Percentiles rank a stretch among this genome's conserved stretches.
phyloP scores from a whole-genome alignment of 2,113 vertebrate species.

The Triplophysa tibetana region DNA sequence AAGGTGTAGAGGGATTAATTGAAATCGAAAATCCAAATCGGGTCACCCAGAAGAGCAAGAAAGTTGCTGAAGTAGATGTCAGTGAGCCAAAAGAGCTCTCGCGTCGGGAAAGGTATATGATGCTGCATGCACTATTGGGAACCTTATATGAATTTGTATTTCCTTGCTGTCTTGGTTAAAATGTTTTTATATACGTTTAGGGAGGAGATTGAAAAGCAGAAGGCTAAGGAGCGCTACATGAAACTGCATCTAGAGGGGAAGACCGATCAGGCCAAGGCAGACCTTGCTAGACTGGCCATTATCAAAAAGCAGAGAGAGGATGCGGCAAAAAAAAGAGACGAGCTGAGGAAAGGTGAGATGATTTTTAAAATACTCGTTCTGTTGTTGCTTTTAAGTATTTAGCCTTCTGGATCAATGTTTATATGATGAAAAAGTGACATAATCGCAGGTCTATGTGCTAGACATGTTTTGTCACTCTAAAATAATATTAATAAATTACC shows the following conservation, averaged over 20 bases:
- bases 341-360: conserved; percentile 75
- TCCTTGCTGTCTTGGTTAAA: not conserved
- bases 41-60: conserved; percentile 76
- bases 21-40: conserved; percentile 82
- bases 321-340: conserved; percentile 75
- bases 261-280: conserved; percentile 78
- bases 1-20: conserved; percentile 77
- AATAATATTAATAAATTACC: not conserved
- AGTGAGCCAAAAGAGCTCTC: conserved; percentile 72
- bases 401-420: too few relatives aligned
- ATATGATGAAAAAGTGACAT: too few relatives aligned
- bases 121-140: not conserved
- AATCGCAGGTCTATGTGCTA: not conserved
- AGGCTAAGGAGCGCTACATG: conserved; percentile 79
- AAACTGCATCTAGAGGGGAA: conserved; percentile 81
- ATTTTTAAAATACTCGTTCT: not conserved
- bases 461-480: not conserved
- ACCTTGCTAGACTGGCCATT: conserved; percentile 79
- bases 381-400: not conserved
- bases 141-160: not conserved
- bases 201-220: conserved; percentile 82
- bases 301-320: conserved; percentile 82
- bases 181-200: conserved; percentile 52
- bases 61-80: conserved; percentile 72
- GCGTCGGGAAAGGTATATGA: conserved; percentile 74